Conservation (phyloP, 2,888 invertebrate genomes). For the Ommatoiulus sabulosus region DNA sequence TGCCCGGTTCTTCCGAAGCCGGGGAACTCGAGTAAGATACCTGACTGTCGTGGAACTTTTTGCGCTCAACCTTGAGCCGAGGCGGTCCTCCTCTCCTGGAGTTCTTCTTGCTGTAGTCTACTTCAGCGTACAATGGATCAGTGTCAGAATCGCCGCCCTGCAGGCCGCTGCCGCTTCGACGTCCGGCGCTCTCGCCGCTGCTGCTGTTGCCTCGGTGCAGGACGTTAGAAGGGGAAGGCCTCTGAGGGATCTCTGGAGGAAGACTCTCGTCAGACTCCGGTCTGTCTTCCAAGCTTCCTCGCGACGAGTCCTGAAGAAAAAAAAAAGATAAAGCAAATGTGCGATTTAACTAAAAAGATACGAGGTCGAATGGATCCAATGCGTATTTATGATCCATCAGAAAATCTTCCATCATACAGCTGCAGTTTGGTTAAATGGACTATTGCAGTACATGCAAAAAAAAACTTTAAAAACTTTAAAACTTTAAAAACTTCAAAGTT, state of each 20-base stretch:
- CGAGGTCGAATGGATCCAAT: no score
- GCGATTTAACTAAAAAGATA: neutral
- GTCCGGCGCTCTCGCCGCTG: conserved; percentile 56
- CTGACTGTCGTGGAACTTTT: conserved; percentile 62
- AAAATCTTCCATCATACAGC: no score
- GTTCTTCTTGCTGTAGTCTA: conserved; percentile 62
- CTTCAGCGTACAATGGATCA: conserved; percentile 62
- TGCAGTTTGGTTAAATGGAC: no score
- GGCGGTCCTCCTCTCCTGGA: conserved; percentile 63
- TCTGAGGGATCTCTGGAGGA: conserved; percentile 67
- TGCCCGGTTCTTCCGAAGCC: conserved; percentile 61
- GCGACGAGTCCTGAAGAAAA: conserved; percentile 65
- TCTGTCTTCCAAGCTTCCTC: conserved; percentile 66
- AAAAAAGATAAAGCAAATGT: neutral
- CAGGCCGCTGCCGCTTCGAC: conserved; percentile 45
- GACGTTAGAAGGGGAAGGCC: conserved; percentile 55
- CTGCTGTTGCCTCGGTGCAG: conserved; percentile 57
- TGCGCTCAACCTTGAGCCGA: conserved; percentile 66
- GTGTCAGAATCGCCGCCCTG: conserved; percentile 58
- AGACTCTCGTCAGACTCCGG: conserved; percentile 65
- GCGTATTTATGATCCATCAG: no score
- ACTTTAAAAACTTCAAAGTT: no score
- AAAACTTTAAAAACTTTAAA: no score
- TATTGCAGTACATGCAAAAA: no score
- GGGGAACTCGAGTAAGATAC: conserved; percentile 60